Percentiles rank a stretch among this genome's conserved stretches.
Conservation (phyloP, 2,888 invertebrate genomes). For the Heliconius hortense region DNA sequence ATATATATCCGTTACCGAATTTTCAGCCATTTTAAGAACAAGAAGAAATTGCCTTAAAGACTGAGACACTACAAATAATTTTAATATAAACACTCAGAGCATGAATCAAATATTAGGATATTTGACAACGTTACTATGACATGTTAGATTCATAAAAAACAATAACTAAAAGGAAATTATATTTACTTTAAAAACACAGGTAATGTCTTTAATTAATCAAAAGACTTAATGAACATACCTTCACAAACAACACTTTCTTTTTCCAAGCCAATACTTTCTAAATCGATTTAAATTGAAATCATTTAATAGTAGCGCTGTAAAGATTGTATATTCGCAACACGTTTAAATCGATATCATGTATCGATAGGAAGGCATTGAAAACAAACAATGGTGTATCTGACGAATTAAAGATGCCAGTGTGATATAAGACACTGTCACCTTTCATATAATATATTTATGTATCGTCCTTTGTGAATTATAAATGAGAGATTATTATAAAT, state of each 20-base stretch:
- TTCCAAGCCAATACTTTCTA: constrained; percentile 1
- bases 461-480: neutral
- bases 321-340: constrained; percentile 16
- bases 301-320: neutral
- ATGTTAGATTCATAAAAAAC: too few relatives aligned
- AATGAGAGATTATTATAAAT: neutral
- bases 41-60: neutral
- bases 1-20: too few relatives aligned
- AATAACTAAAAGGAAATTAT: too few relatives aligned
- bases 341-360: neutral
- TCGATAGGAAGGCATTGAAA: constrained; percentile 3
- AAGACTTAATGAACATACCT: neutral
- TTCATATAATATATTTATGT: neutral
- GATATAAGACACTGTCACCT: neutral
- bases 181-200: too few relatives aligned
- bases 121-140: too few relatives aligned
- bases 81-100: neutral
- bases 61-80: neutral
- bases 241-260: constrained; percentile 7
- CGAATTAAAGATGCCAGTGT: neutral
- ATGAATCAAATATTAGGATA: too few relatives aligned
- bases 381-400: constrained; percentile 15
- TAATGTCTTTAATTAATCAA: neutral
- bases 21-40: too few relatives aligned
- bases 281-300: constrained; percentile 2